These are phyloP conservation scores for Aethina tumida DNA, from an alignment of 1,140 invertebrate species.

Conservation along the genomic window DNA sequence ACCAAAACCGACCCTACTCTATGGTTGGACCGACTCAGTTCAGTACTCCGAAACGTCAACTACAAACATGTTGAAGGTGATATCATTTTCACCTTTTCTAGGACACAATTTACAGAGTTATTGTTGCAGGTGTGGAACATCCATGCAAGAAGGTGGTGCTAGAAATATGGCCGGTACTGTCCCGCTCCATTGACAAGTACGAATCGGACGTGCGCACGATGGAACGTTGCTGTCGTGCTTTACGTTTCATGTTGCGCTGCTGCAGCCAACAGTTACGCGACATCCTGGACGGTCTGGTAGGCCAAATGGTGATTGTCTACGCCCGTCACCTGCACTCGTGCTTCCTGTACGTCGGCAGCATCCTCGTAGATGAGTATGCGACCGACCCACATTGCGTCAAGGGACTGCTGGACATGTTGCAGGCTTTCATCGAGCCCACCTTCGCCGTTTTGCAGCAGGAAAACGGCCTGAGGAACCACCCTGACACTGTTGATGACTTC, in stretches of 20 bases:
- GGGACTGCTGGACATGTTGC: constrained; percentile 76
- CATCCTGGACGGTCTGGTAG: constrained; percentile 70
- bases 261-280: constrained; percentile 58
- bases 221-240: constrained; percentile 82
- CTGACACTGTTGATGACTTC: constrained; percentile 95
- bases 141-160: constrained; percentile 72
- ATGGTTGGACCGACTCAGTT: constrained; percentile 87
- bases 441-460: constrained; percentile 68
- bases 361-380: constrained; percentile 92
- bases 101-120: constrained; percentile 1
- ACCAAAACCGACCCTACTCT: constrained; percentile 70
- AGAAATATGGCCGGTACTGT: constrained; percentile 83
- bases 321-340: constrained; percentile 78
- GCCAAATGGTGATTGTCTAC: constrained; percentile 84
- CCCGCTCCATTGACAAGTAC: constrained; percentile 63
- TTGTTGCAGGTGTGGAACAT: constrained; percentile 50
- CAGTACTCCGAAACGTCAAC: constrained; percentile 70
- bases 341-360: constrained; percentile 89
- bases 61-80: constrained; percentile 30
- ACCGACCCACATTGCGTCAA: constrained; percentile 54
- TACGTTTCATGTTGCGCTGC: constrained; percentile 83
- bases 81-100: constrained; percentile 10
- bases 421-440: constrained; percentile 76
- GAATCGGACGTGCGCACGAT: constrained; percentile 76
- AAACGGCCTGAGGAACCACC: constrained; percentile 77